Conservation (phyloP, 2,797 vertebrate species). For the Channallabes apus region DNA sequence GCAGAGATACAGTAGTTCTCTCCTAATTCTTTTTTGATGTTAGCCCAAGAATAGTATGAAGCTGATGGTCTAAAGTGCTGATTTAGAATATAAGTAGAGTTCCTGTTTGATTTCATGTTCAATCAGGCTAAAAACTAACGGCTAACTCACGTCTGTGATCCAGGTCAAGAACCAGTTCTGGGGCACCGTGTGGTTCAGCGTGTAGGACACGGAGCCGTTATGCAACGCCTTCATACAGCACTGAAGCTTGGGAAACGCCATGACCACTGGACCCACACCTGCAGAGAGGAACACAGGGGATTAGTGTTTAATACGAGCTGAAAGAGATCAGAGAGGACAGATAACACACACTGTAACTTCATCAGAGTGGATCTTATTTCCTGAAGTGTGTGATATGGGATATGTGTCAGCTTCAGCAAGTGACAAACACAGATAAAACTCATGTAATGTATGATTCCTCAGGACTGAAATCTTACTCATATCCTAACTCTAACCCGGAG, state of each 20-base stretch:
- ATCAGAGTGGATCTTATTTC: neutral
- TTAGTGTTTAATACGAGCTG: neutral
- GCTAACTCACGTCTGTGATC: neutral
- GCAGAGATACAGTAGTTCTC: neutral
- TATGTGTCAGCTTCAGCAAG: too few species aligned
- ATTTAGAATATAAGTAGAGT: too few species aligned
- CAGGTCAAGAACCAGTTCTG: neutral
- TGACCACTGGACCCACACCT: neutral
- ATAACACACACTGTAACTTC: neutral
- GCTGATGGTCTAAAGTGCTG: too few species aligned
- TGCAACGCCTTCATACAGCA: neutral
- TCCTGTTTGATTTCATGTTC: too few species aligned
- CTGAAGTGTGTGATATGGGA: too few species aligned
- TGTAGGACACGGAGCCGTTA: neutral
- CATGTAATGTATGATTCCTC: too few species aligned
- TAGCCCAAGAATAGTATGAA: too few species aligned
- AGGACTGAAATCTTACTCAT: too few species aligned
- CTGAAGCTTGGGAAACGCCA: accelerated
- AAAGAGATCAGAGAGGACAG: neutral
- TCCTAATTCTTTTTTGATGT: too few species aligned
- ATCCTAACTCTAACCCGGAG: too few species aligned
- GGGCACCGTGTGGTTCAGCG: neutral
- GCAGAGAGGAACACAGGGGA: too few species aligned
- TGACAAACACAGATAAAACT: too few species aligned
- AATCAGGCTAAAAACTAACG: neutral